phyloP scores from a whole-genome alignment of 1,140 invertebrate species.

The Neodiprion lecontei region DNA sequence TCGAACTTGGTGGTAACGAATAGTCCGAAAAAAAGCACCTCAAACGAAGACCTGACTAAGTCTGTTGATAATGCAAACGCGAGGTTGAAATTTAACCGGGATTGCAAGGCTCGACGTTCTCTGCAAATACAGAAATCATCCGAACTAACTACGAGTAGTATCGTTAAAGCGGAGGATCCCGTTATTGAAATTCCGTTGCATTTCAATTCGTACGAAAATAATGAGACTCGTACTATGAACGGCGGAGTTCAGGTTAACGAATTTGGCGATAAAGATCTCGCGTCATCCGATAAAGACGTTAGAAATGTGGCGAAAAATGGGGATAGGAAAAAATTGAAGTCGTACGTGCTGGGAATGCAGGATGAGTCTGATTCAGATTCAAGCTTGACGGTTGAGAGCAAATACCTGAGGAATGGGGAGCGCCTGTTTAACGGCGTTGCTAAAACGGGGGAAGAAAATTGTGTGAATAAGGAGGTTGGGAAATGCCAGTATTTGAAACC shows the following conservation, averaged over 20 bases:
- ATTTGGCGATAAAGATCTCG: background rate
- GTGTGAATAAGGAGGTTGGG: background rate
- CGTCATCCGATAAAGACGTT: background rate
- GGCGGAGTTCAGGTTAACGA: conserved; percentile 22
- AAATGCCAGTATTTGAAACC: background rate
- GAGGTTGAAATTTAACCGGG: conserved; percentile 30
- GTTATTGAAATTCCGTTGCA: conserved; percentile 8
- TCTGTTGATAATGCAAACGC: conserved; percentile 42
- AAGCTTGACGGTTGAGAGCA: conserved; percentile 39
- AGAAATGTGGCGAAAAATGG: background rate
- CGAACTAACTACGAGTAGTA: conserved; percentile 23
- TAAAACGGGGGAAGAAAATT: background rate
- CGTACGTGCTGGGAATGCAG: conserved; percentile 56
- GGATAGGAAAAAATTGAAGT: conserved; percentile 35
- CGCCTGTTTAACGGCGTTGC: conserved; percentile 31
- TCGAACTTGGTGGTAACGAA: conserved; percentile 33
- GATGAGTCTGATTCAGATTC: conserved; percentile 30
- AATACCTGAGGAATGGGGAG: conserved; percentile 59
- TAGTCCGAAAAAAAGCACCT: conserved; percentile 51
- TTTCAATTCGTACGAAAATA: background rate
- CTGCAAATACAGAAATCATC: conserved; percentile 65
- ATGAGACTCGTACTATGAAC: background rate
- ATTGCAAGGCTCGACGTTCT: conserved; percentile 63
- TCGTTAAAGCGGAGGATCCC: background rate
- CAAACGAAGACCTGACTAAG: conserved; percentile 58